Conservation (phyloP, 2,113 vertebrate genomes). For the Rhinopithecus roxellana region DNA sequence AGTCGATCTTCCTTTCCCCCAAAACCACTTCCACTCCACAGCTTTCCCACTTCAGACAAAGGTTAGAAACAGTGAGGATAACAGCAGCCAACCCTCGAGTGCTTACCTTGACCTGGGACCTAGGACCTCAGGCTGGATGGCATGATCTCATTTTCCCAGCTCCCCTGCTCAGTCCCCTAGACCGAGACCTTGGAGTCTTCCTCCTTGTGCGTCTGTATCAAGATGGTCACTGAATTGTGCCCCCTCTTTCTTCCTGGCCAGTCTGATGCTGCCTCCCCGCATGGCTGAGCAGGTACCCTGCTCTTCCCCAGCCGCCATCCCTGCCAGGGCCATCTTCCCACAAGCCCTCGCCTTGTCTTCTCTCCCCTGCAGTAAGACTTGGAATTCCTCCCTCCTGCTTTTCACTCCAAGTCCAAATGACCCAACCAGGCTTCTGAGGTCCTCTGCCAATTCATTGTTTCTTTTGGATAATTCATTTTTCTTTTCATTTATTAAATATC, state of each 20-base stretch:
- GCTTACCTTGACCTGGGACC: background rate
- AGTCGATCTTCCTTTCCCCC: background rate
- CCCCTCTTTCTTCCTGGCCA: background rate
- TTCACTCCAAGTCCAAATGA: background rate
- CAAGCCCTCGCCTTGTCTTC: accelerated
- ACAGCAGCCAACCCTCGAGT: accelerated
- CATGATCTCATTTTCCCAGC: background rate
- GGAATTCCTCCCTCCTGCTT: background rate
- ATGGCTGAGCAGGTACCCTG: background rate
- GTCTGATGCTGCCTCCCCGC: background rate
- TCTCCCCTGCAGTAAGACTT: background rate
- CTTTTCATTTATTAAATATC: background rate
- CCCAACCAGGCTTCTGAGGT: background rate
- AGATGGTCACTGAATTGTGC: background rate
- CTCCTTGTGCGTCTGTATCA: too few relatives aligned
- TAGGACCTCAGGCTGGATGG: accelerated
- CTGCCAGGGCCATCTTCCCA: background rate
- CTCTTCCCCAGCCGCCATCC: too few relatives aligned
- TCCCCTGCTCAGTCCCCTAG: accelerated
- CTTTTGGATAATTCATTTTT: background rate
- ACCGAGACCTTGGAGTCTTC: background rate
- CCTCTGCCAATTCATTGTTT: background rate
- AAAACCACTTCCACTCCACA: background rate
- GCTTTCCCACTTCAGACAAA: background rate
- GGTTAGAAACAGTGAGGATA: background rate